Conservation (phyloP, 2,113 vertebrate genomes). For the Brachyhypopomus occidentalis region DNA sequence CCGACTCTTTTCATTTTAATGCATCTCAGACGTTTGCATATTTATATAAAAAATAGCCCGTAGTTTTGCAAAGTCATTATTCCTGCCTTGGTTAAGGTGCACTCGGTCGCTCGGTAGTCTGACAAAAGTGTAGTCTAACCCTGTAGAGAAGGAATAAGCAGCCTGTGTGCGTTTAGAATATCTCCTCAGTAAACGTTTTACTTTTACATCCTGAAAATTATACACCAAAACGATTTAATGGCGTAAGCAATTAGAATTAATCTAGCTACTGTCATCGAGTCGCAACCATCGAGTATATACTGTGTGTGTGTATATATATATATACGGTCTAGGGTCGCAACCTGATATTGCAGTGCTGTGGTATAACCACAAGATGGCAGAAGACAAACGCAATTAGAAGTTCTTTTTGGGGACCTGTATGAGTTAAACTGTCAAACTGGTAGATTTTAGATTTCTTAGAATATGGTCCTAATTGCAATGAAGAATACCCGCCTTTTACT, state of each 20-base stretch:
- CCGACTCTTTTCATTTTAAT: neutral
- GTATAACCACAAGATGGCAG: conserved; percentile 27
- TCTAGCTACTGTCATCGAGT: neutral
- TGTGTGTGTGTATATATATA: no score
- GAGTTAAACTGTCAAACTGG: neutral
- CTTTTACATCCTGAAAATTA: neutral
- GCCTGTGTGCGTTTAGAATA: neutral
- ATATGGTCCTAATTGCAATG: no score
- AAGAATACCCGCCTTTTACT: no score
- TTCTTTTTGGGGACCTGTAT: neutral
- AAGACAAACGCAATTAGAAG: neutral
- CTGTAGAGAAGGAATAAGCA: neutral
- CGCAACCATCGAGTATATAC: no score
- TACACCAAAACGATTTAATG: neutral
- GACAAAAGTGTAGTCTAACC: no score
- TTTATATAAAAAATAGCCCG: no score
- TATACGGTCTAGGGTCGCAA: no score
- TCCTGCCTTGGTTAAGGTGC: neutral
- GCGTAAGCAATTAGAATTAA: neutral
- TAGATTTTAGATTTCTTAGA: no score
- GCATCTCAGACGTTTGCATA: no score
- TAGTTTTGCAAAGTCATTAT: no score
- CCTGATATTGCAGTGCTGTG: neutral
- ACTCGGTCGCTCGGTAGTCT: neutral
- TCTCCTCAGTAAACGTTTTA: neutral